A percentile compares a stretch with the other conserved stretches of the same genome.
phyloP scores from a whole-genome alignment of 2,113 vertebrate species.

The Pandion haliaetus region DNA sequence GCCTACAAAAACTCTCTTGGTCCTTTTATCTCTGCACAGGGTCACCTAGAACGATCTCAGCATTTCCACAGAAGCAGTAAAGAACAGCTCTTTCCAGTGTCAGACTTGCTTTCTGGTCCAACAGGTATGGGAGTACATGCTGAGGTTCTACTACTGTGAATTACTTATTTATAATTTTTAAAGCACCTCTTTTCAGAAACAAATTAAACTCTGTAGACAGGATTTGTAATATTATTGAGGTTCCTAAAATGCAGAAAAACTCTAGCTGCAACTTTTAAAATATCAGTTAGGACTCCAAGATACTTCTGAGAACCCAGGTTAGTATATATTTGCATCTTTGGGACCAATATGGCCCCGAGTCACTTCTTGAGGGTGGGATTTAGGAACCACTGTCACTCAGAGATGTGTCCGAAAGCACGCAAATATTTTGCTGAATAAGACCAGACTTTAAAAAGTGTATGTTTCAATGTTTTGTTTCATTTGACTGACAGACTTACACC shows the following conservation, averaged over 20 bases:
- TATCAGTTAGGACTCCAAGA: neutral
- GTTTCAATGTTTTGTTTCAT: neutral
- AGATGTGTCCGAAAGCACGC: neutral
- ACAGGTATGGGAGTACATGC: neutral
- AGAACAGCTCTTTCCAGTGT: neutral
- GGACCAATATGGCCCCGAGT: neutral
- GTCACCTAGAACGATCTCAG: neutral
- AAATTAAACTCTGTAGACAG: neutral
- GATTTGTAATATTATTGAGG: neutral
- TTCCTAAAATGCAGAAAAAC: neutral
- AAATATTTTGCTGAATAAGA: neutral
- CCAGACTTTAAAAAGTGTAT: neutral
- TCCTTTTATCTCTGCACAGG: neutral
- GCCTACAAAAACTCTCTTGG: neutral
- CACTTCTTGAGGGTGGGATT: neutral
- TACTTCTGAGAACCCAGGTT: neutral
- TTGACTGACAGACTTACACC: neutral
- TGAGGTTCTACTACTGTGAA: neutral
- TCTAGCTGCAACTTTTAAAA: neutral
- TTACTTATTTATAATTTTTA: conserved; percentile 1
- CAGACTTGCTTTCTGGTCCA: neutral
- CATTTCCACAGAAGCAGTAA: neutral
- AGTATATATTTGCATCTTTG: neutral
- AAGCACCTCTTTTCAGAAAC: neutral
- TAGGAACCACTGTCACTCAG: neutral